Percentiles rank a stretch among this genome's conserved stretches.
These are phyloP conservation scores for Timema cristinae DNA, from an alignment of 2,888 invertebrate genomes.

Conservation along the genomic window DNA sequence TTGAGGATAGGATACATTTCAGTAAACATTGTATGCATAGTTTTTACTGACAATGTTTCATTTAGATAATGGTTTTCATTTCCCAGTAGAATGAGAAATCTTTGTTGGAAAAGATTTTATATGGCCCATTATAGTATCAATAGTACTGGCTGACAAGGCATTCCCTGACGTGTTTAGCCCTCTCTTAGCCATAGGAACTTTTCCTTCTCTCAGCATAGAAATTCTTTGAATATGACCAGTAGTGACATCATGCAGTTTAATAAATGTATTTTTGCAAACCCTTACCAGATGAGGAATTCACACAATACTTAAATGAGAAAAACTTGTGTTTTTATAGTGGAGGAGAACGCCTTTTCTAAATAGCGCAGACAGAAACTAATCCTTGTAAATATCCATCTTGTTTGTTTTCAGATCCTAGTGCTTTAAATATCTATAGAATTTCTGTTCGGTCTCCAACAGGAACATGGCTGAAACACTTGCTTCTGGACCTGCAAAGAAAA, in stretches of 20 bases:
- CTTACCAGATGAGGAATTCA: constrained; percentile 1
- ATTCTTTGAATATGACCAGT: neutral
- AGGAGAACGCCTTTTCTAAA: neutral
- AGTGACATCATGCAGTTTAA: constrained; percentile 1
- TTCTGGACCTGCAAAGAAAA: neutral
- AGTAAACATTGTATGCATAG: constrained; percentile 8
- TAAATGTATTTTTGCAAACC: constrained; percentile 1
- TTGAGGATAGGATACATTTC: neutral
- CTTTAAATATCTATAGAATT: neutral
- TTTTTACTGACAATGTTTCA: constrained; percentile 8
- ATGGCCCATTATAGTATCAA: neutral
- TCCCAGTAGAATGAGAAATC: neutral
- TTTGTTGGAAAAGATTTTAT: neutral
- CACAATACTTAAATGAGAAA: neutral
- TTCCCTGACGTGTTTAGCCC: constrained; percentile 1
- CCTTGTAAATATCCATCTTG: neutral
- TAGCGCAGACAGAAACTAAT: neutral
- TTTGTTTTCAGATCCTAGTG: neutral
- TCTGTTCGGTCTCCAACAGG: constrained; percentile 2
- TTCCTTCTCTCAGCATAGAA: constrained; percentile 6
- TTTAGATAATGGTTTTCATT: neutral
- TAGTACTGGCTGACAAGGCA: neutral
- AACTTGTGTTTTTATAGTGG: neutral
- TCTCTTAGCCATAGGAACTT: neutral
- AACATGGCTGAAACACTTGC: neutral